Evolutionary conservation across 1,140 invertebrate genomes (phyloP).

Genomic region (Philotrypesis tridentata): DNA sequence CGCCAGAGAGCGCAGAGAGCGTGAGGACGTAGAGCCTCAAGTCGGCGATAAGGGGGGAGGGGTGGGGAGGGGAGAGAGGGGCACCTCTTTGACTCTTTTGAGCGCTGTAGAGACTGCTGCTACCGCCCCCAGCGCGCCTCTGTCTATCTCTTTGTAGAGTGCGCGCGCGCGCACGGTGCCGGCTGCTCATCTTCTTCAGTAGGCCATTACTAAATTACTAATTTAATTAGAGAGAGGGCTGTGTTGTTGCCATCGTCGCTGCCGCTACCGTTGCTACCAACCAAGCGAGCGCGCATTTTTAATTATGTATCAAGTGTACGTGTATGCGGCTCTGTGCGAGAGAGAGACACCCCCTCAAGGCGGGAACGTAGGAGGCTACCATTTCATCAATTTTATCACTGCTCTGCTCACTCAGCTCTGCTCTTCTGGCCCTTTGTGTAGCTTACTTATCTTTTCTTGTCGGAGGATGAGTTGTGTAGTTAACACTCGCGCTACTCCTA

Average conservation of each 20-base stretch:
- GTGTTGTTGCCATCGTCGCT: not conserved
- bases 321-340: not conserved
- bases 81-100: constrained; percentile 27
- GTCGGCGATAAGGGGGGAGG: constrained; percentile 11
- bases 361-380: not conserved
- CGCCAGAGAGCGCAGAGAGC: not conserved
- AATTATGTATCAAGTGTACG: constrained; percentile 39
- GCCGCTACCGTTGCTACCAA: not conserved
- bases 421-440: constrained; percentile 10
- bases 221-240: constrained; percentile 46
- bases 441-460: not conserved
- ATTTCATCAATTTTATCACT: constrained; percentile 45
- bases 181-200: not conserved
- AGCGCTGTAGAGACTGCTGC: not conserved
- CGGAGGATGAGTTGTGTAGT: not conserved
- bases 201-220: constrained; percentile 49
- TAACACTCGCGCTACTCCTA: constrained; percentile 1
- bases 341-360: not conserved
- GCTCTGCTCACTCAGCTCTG: not conserved
- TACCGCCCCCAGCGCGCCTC: not conserved
- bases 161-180: no score
- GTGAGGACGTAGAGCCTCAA: not conserved
- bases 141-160: constrained; percentile 11
- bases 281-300: constrained; percentile 36
- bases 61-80: no score